These are phyloP conservation scores for Glandiceps talaboti DNA, from an alignment of 53 echinoderm and acorn worm species.

Conservation along the genomic window DNA sequence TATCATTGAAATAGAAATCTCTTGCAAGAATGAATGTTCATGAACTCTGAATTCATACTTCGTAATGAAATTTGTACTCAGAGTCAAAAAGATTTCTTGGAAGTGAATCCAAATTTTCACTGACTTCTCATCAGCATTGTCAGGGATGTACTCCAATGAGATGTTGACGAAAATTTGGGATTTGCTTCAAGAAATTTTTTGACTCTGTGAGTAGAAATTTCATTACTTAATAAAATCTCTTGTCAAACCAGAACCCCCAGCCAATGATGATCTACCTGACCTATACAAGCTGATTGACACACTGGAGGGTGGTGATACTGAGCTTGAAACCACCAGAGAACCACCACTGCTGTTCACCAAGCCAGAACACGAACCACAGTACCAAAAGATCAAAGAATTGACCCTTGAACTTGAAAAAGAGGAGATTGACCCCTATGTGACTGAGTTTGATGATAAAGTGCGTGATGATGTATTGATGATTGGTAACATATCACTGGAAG, in stretches of 20 bases:
- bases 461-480: conserved; percentile 95
- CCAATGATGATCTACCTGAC: conserved; percentile 68
- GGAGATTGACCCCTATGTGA: conserved; percentile 80
- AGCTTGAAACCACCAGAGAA: conserved; percentile 67
- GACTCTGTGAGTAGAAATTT: too few relatives aligned
- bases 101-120: too few relatives aligned
- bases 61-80: too few relatives aligned
- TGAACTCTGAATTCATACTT: too few relatives aligned
- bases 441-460: conserved; percentile 81
- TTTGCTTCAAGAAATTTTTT: too few relatives aligned
- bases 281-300: conserved; percentile 70
- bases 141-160: too few relatives aligned
- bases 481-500: conserved; percentile 92
- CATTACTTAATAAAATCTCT: too few relatives aligned
- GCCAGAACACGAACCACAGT: conserved; percentile 93
- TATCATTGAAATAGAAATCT: too few relatives aligned
- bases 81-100: too few relatives aligned
- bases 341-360: conserved; percentile 75
- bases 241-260: conserved; percentile 59
- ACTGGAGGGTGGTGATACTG: conserved; percentile 78
- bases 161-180: too few relatives aligned
- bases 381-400: conserved; percentile 66
- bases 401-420: conserved; percentile 73
- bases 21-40: too few relatives aligned
- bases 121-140: too few relatives aligned